Base-by-base conservation (phyloP, 64 coral and sea anemone species). In the Stichodactyla helianthus region DNA sequence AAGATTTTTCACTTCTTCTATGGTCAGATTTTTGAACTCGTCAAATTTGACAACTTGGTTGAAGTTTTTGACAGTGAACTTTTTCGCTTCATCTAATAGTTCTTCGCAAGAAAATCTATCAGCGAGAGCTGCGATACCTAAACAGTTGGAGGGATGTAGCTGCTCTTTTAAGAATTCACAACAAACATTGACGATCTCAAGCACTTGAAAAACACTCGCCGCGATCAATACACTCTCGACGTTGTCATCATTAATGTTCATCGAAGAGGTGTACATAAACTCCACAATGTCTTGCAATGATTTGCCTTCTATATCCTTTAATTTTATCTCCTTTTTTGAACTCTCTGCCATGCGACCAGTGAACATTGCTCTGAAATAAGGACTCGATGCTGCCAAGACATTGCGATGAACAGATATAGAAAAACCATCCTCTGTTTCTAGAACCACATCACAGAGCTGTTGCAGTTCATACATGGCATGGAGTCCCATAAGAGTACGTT, bases 351-450 rank as follows among this genome's bases (percentile, higher is more conserved):
- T 77, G 44, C 88, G 71, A 59, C 95, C 95, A 51, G 92, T 93
- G 20, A 97, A 97, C 95, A 97, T 97, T n/a, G 95, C 95, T 28
- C 86, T 82, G 83, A 97, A 97, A 71, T 97, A 97, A 12, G 95
- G 95, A 77, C 92, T 93, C 44, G 86, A 86, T 16, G 92, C 95
- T 15, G 95, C 89, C 5, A 97, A 91, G 63, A 97, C 67, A 89
- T 97, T 97, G 52, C 95, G 89, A 67, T 97, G 95, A 15, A 87
- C 92, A 8, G 82, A 74, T 20, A 97, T 25, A 52, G 83, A 86
- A 5, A 93, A 10, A 6, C 53, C 89, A 79, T 97, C 95, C 63
- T 93, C 95, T 51, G 95, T 97, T 83, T 81, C 89, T 7, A 97
- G 83, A 52, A 67, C 86, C 56, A 97, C 92, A 88, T 97, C 95